phyloP scores from a whole-genome alignment of 2,797 vertebrate species.

The Cottoperca gobio region DNA sequence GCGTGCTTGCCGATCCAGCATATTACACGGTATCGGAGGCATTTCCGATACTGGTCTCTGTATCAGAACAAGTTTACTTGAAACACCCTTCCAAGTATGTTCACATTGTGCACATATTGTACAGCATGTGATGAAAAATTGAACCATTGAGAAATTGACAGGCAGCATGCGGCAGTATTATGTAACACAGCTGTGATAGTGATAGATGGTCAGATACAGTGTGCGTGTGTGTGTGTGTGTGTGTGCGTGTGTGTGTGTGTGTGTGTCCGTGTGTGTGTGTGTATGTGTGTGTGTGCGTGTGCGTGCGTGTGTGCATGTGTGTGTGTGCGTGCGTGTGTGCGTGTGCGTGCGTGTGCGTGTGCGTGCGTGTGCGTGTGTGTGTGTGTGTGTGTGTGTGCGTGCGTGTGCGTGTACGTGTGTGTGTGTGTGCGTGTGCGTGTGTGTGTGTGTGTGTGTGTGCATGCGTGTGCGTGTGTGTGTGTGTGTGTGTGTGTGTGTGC shows the following conservation, averaged over 20 bases:
- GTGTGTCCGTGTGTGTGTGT: constrained; percentile 2
- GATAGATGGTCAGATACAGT: constrained; percentile 53
- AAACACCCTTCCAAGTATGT: background rate
- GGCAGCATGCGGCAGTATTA: constrained; percentile 55
- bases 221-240: constrained; percentile 5
- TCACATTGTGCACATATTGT: too few relatives aligned
- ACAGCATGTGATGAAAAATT: background rate
- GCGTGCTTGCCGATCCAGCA: too few relatives aligned
- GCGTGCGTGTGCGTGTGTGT: background rate
- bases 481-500: constrained; percentile 8
- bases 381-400: constrained; percentile 18
- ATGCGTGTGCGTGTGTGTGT: too few relatives aligned
- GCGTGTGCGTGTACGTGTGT: background rate
- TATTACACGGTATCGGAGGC: too few relatives aligned
- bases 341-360: constrained; percentile 9
- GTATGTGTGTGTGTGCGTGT: constrained; percentile 14
- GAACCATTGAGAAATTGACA: constrained; percentile 52
- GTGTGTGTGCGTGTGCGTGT: constrained; percentile 9
- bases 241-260: constrained; percentile 6
- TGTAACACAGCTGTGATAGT: constrained; percentile 54
- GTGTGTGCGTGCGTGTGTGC: constrained; percentile 9
- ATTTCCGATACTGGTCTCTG: too few relatives aligned
- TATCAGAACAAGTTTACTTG: too few relatives aligned
- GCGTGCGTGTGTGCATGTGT: constrained; percentile 3
- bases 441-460: constrained; percentile 9